Percentiles rank a stretch among this genome's conserved stretches.
These are phyloP conservation scores for Lasioglossum figueresi DNA, from an alignment of 2,888 invertebrate genomes.

Conservation along the genomic window DNA sequence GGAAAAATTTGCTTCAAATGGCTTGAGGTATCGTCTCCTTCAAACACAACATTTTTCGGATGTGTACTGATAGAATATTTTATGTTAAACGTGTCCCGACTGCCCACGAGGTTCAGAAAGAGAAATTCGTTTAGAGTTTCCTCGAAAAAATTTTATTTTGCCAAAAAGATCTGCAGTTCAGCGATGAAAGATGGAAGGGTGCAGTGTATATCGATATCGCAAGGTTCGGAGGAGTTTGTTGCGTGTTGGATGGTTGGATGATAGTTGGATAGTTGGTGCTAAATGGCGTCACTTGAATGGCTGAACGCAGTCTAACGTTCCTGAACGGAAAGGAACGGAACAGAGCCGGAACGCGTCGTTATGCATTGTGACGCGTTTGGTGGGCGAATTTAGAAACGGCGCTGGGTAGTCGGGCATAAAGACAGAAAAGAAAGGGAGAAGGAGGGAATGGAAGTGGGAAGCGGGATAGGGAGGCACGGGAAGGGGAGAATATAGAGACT, in stretches of 20 bases:
- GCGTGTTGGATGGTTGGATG: background rate
- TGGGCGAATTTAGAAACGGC: constrained; percentile 50
- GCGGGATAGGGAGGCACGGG: constrained; percentile 18
- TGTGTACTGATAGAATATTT: background rate
- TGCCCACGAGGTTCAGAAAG: fast-evolving
- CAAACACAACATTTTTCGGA: no score
- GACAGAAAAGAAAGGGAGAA: constrained; percentile 31
- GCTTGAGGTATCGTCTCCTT: no score
- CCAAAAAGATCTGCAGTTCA: background rate
- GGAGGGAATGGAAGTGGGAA: constrained; percentile 29
- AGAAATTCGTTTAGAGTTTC: background rate
- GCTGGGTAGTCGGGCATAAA: constrained; percentile 25
- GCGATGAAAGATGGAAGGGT: background rate
- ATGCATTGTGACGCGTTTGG: constrained; percentile 62
- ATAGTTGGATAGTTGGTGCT: constrained; percentile 3
- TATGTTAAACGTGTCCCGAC: background rate
- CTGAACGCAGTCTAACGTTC: constrained; percentile 30
- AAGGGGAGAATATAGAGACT: constrained; percentile 42
- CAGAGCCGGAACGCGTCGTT: constrained; percentile 52
- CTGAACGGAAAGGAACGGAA: constrained; percentile 15
- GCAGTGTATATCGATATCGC: constrained; percentile 10
- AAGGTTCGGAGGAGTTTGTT: background rate
- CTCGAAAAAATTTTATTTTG: background rate
- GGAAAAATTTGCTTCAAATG: no score
- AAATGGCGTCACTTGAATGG: constrained; percentile 27